A percentile compares a stretch with the other conserved stretches of the same genome.
Evolutionary conservation across 2,888 invertebrate genomes (phyloP).

Genomic region (Nezara viridula): DNA sequence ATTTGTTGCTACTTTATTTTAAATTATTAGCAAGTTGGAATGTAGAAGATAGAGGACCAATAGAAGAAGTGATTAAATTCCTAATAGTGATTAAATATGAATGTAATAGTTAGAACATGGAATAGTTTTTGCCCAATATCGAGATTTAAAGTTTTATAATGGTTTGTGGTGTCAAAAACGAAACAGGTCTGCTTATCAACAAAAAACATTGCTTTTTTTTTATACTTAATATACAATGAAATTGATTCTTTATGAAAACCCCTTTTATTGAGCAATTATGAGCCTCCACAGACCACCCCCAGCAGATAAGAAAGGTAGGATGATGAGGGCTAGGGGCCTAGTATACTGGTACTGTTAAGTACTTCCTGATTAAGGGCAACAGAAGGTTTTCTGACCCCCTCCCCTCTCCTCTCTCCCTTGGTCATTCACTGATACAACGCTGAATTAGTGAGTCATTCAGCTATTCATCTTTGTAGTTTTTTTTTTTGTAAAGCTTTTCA

Average conservation of each 20-base stretch:
- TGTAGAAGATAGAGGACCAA: too few species aligned
- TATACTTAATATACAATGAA: neutral
- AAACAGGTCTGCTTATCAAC: too few species aligned
- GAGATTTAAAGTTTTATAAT: too few species aligned
- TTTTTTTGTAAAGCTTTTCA: neutral
- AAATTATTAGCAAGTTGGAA: too few species aligned
- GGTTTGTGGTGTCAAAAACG: too few species aligned
- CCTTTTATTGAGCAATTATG: neutral
- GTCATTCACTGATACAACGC: neutral
- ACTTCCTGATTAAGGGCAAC: slow-evolving; percentile 51
- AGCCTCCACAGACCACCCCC: neutral
- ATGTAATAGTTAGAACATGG: too few species aligned
- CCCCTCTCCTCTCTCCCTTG: neutral
- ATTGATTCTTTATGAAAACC: neutral
- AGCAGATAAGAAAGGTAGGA: neutral
- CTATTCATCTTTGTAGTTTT: slow-evolving; percentile 1
- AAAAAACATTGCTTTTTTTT: too few species aligned
- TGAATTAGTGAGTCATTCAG: slow-evolving; percentile 35
- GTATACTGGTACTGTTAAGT: slow-evolving; percentile 52
- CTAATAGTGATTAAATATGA: too few species aligned
- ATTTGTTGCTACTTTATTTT: too few species aligned
- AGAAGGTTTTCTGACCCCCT: slow-evolving; percentile 4
- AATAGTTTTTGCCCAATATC: too few species aligned
- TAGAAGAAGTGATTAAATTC: too few species aligned
- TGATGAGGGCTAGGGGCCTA: neutral